Base-by-base conservation (phyloP, 2,113 vertebrate species). In the Zosterops pallidus region DNA sequence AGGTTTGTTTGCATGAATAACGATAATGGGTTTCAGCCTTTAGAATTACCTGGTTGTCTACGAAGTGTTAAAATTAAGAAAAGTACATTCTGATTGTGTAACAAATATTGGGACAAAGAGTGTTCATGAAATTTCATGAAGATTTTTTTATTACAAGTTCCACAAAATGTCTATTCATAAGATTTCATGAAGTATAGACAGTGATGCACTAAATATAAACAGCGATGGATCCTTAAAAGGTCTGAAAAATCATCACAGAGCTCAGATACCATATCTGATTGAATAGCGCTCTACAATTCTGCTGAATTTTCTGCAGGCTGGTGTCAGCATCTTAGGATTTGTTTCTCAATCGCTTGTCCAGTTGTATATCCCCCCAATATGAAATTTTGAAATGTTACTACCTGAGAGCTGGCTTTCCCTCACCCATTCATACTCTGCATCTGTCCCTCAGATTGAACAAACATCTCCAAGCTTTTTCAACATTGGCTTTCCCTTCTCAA, bases 331-430 rank as follows among this genome's bases (percentile, higher is more conserved):
- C 28, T 53, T 56, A 28, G 31, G n/a, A 76, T 49, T 80, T 50
- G 18, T 70, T 92, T 84, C 62, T 52, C n/a, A 33, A 4, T 52
- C 64, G 9, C 50, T 81, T 70, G 9, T 64, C 23, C 29, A 60
- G 21, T 9, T 85, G 13, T 37, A 6, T 28, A 23, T 44, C 23
- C 3, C 4, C 9, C 17, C 29, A 12, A 0, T 23, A 53, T 0
- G 2, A 68, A 53, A n/a, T 46, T 29, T 13, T 37, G 35, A 50
- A 31, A 9, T 49, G 5, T 46, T 60, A 20, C 50, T 86, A 60
- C 29, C 31, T 75, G 33, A 39, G 24, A 65, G 9, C 8, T 39
- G 17, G 13, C 25, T 80, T 82, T 87, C 8, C 9, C 8, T 28
- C 26, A 37, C 26, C 37, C 31, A 21, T 70, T 77, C 42, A 63